Percentiles rank a stretch among this genome's conserved stretches.
These are phyloP conservation scores for Drosophila emarginata DNA, from an alignment of 2,888 invertebrate genomes.

Conservation along the genomic window DNA sequence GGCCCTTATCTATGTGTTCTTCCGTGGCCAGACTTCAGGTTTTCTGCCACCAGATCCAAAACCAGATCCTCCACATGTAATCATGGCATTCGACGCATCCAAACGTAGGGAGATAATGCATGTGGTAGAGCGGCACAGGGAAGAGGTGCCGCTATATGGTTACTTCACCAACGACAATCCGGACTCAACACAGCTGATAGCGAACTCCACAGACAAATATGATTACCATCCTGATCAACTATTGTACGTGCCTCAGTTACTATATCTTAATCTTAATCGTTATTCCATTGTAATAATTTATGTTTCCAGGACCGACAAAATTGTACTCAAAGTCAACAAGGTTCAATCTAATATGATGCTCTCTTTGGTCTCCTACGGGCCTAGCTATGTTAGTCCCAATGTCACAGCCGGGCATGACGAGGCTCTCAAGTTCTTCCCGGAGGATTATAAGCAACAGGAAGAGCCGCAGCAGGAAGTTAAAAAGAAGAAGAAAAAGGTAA, in stretches of 20 bases:
- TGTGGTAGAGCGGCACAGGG: constrained; percentile 83
- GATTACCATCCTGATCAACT: constrained; percentile 61
- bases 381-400: constrained; percentile 88
- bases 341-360: constrained; percentile 86
- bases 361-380: constrained; percentile 86
- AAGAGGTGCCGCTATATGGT: constrained; percentile 86
- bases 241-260: constrained; percentile 26
- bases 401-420: constrained; percentile 86
- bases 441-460: constrained; percentile 83
- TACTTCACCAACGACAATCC: constrained; percentile 87
- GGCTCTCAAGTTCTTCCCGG: constrained; percentile 88
- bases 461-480: constrained; percentile 50
- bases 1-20: constrained; percentile 84
- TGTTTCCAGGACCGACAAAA: constrained; percentile 85
- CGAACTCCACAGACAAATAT: constrained; percentile 86
- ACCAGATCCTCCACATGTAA: constrained; percentile 86
- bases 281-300: neutral
- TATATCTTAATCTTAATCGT: neutral
- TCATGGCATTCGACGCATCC: constrained; percentile 87
- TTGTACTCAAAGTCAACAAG: constrained; percentile 87
- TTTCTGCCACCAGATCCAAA: constrained; percentile 85
- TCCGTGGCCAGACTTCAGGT: constrained; percentile 81
- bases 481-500: constrained; percentile 77
- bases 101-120: constrained; percentile 86
- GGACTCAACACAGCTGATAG: constrained; percentile 85